A percentile compares a stretch with the other conserved stretches of the same genome.
Evolutionary conservation across 2,888 invertebrate genomes (phyloP).

Genomic region (Dascillus cervinus): DNA sequence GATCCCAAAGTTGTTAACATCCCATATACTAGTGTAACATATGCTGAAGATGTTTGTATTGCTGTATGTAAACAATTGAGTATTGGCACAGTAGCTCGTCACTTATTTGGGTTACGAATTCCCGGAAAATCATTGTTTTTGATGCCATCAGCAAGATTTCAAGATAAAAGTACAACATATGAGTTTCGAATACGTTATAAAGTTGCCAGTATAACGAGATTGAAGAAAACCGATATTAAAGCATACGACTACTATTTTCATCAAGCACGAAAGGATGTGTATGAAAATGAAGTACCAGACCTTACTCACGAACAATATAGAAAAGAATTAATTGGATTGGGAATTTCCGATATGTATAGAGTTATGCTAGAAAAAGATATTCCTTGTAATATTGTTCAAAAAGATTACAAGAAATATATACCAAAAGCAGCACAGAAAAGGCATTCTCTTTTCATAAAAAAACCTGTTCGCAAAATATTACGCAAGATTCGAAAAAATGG

Average conservation of each 20-base stretch:
- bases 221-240: constrained; percentile 60
- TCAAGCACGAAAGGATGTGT: constrained; percentile 75
- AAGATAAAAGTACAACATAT: constrained; percentile 46
- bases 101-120: constrained; percentile 69
- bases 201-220: constrained; percentile 53
- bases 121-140: constrained; percentile 45
- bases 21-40: constrained; percentile 30
- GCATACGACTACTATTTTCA: constrained; percentile 82
- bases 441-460: constrained; percentile 68
- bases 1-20: constrained; percentile 24
- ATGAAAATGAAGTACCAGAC: constrained; percentile 71
- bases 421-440: constrained; percentile 70
- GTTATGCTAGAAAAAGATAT: constrained; percentile 70
- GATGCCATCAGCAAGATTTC: constrained; percentile 53
- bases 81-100: constrained; percentile 68
- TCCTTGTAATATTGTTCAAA: constrained; percentile 59
- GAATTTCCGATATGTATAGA: constrained; percentile 81
- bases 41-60: constrained; percentile 65
- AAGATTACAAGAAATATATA: constrained; percentile 75
- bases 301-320: constrained; percentile 71
- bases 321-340: constrained; percentile 72
- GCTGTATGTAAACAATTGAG: constrained; percentile 61
- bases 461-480: constrained; percentile 63
- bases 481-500: constrained; percentile 49
- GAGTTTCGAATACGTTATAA: constrained; percentile 78